phyloP scores from a whole-genome alignment of 2,888 invertebrate genomes.

The Mesodorylaimus sp. region DNA sequence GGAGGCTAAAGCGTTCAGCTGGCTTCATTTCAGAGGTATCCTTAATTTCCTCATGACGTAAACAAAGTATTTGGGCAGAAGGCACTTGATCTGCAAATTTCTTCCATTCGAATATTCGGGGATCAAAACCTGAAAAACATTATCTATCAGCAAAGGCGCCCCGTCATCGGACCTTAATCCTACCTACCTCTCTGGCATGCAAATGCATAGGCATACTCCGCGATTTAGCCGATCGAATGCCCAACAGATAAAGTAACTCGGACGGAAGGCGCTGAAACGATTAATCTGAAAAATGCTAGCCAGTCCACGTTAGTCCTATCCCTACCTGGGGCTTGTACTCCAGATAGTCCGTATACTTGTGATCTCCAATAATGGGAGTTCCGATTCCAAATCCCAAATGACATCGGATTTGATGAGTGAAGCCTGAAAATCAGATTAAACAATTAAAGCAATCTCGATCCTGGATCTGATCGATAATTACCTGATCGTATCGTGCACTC shows the following conservation, averaged over 20 bases:
- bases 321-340: constrained; percentile 2
- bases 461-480: too few relatives aligned
- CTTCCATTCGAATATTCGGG: background rate
- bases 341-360: constrained; percentile 9
- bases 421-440: too few relatives aligned
- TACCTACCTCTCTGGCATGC: constrained; percentile 5
- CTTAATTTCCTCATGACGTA: background rate
- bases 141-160: background rate
- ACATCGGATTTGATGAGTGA: constrained; percentile 8
- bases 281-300: background rate
- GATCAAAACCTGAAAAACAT: background rate
- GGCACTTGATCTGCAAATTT: constrained; percentile 1
- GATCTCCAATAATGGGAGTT: constrained; percentile 7
- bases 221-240: constrained; percentile 5
- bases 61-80: constrained; percentile 1
- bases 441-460: too few relatives aligned
- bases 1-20: too few relatives aligned
- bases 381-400: constrained; percentile 7
- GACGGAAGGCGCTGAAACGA: constrained; percentile 3
- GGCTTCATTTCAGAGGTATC: too few relatives aligned
- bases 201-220: constrained; percentile 7
- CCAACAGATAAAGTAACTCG: background rate
- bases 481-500: background rate
- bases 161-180: background rate
- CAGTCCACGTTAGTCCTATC: too few relatives aligned